Conservation (phyloP, 1,140 invertebrate genomes). For the Cydia pomonella region DNA sequence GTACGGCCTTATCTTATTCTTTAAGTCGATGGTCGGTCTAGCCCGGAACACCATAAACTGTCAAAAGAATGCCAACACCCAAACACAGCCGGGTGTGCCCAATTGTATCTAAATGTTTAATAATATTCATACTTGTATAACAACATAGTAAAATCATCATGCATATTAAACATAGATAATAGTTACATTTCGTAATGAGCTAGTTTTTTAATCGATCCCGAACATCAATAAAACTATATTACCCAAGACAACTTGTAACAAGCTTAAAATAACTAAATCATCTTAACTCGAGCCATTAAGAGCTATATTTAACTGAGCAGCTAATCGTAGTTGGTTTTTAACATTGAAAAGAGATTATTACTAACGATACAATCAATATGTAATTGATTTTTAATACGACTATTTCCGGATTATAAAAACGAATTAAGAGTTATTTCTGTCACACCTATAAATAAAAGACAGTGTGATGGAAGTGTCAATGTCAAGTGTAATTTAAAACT, state of each 20-base stretch:
- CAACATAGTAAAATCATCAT: neutral
- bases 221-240: neutral
- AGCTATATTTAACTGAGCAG: neutral
- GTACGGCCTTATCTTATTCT: too few relatives aligned
- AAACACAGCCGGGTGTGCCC: too few relatives aligned
- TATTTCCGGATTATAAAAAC: constrained; percentile 10
- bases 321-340: neutral
- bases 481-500: neutral
- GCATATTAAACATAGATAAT: neutral
- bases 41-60: too few relatives aligned
- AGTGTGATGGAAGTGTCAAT: constrained; percentile 9
- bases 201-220: neutral
- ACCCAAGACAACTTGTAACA: neutral
- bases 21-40: too few relatives aligned
- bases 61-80: too few relatives aligned
- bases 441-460: neutral
- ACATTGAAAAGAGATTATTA: neutral
- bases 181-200: neutral
- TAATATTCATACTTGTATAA: neutral
- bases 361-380: neutral
- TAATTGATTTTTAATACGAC: constrained; percentile 24
- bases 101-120: too few relatives aligned
- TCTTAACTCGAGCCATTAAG: neutral
- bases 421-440: neutral
- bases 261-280: neutral